Percentiles rank a stretch among this genome's conserved stretches.
These are phyloP conservation scores for Abramis brama DNA, from an alignment of 2,113 vertebrate genomes.

Conservation along the genomic window DNA sequence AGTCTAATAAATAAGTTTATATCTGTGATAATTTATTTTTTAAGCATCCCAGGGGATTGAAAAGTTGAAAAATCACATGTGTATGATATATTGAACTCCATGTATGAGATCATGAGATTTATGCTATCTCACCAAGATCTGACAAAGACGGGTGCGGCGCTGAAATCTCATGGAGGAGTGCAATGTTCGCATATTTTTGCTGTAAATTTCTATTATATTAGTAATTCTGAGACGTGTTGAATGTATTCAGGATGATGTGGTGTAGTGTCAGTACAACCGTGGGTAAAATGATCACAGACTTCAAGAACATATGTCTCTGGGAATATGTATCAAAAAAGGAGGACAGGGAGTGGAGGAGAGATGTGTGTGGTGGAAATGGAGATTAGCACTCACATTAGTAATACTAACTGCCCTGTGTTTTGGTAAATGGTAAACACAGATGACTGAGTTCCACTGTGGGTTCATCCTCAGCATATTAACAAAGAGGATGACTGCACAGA, in stretches of 20 bases:
- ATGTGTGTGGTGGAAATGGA: slow-evolving; percentile 64
- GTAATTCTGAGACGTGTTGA: slow-evolving; percentile 19
- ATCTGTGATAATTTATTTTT: neutral
- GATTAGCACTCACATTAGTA: slow-evolving; percentile 78
- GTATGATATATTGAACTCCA: neutral
- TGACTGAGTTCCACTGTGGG: slow-evolving; percentile 62
- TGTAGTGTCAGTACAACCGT: neutral
- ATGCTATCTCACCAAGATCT: slow-evolving; percentile 20
- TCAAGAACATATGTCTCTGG: slow-evolving; percentile 25
- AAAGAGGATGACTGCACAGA: neutral
- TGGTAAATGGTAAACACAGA: slow-evolving; percentile 75
- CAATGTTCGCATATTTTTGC: slow-evolving; percentile 13
- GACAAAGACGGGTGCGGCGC: slow-evolving; percentile 8
- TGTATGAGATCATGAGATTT: slow-evolving; percentile 11
- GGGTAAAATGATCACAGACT: neutral
- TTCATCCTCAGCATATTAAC: slow-evolving; percentile 65
- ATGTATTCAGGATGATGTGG: neutral
- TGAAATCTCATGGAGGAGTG: slow-evolving; percentile 24
- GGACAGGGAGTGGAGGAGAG: neutral
- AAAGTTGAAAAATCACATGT: neutral
- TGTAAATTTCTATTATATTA: slow-evolving; percentile 32
- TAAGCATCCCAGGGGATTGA: neutral
- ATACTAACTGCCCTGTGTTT: slow-evolving; percentile 75
- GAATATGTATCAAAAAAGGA: slow-evolving; percentile 9
- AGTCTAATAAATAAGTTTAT: neutral